Percentiles rank a stretch among this genome's conserved stretches.
These are phyloP conservation scores for Alsophila aescularia DNA, from an alignment of 2,888 invertebrate species.

Conservation along the genomic window DNA sequence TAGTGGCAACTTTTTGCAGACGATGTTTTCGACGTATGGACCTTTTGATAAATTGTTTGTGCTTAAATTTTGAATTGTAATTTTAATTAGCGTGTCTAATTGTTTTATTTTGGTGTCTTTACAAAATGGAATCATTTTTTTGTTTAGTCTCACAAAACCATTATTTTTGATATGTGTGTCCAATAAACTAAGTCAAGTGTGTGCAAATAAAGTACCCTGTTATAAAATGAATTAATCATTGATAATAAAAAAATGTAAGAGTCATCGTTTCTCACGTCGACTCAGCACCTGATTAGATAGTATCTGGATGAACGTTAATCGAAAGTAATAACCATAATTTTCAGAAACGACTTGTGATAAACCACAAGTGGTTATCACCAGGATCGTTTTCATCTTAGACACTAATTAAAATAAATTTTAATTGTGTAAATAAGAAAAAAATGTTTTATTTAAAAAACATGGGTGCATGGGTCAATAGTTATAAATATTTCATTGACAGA, in stretches of 20 bases:
- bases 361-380: too few relatives aligned
- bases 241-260: neutral
- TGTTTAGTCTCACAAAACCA: neutral
- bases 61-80: conserved; percentile 57
- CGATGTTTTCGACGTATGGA: conserved; percentile 66
- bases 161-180: neutral
- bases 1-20: conserved; percentile 80
- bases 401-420: too few relatives aligned
- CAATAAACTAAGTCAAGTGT: too few relatives aligned
- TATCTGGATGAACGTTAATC: neutral
- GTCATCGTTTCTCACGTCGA: neutral
- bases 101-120: conserved; percentile 34
- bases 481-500: too few relatives aligned
- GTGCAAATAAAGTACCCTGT: too few relatives aligned
- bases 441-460: too few relatives aligned
- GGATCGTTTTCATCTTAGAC: too few relatives aligned
- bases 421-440: too few relatives aligned
- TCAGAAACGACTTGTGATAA: too few relatives aligned
- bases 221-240: too few relatives aligned
- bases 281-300: neutral
- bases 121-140: neutral
- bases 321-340: too few relatives aligned
- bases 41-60: conserved; percentile 60
- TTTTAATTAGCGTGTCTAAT: conserved; percentile 61
- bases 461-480: too few relatives aligned